Base-by-base conservation (phyloP, 1,140 invertebrate genomes). In the Scylla paramamosain region DNA sequence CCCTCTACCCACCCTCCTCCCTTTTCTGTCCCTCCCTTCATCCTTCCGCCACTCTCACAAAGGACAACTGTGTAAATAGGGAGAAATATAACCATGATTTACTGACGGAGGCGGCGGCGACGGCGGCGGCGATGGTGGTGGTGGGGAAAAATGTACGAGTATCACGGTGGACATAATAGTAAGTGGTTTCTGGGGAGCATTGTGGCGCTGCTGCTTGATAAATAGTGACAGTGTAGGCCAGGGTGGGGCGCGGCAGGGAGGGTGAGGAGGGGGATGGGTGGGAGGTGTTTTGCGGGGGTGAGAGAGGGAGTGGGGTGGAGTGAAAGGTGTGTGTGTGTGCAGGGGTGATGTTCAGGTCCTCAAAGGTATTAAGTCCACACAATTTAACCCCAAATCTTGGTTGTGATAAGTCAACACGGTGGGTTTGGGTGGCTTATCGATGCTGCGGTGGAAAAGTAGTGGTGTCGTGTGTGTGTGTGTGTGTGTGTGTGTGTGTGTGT, bases 401-500 rank as follows among this genome's bases (percentile, higher is more conserved):
- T 87, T 87, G 83, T 84, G 83, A 28, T 84, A 12, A 28, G 83
- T 84, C 83, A 84, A 16, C n/a, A 28, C 10, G 12, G 25, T 12
- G 16, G n/a, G 83, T 28, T 16, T 10, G n/a, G n/a, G n/a, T 25
- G 8, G n/a, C n/a, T 84, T 59, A 59, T 59, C 10, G 10, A 59
- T 59, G 20, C 52, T 12, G 52, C 10, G 52, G 3, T 16, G 20
- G 52, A 4, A 59, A 59, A 59, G 20, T 39, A 39, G 39, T 39
- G 39, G 39, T 59, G 10, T 59, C 16, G 0, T 59, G 52, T 59
- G 67, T 77, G 67, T 77, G 67, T 77, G 67, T 77, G 67, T 91
- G 46, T 91, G 48, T 91, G 48, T 91, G 48, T 91, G 46, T 90
- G 45, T 90, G 45, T 90, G 45, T 90, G 45, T 90, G 45, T 90